Percentiles rank a stretch among this genome's conserved stretches.
These are phyloP conservation scores for Corella eumyota DNA, from an alignment of 23 tunicate species.

Conservation along the genomic window DNA sequence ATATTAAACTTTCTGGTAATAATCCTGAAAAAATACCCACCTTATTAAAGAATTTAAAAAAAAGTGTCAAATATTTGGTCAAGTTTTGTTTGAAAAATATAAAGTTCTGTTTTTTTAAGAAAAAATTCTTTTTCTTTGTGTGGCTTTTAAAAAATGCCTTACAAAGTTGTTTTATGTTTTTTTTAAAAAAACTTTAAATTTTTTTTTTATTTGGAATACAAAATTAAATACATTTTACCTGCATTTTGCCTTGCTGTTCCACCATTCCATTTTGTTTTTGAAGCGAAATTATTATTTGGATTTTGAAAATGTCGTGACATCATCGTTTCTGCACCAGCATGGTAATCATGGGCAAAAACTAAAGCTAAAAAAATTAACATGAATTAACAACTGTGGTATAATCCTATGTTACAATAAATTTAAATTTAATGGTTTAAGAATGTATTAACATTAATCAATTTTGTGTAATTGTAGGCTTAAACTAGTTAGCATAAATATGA, in stretches of 20 bases:
- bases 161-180: no score
- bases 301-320: conserved; percentile 85
- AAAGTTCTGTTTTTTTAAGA: no score
- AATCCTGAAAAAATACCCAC: conserved; percentile 45
- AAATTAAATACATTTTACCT: conserved; percentile 9
- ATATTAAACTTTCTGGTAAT: conserved; percentile 79
- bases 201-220: no score
- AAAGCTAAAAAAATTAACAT: conserved; percentile 31
- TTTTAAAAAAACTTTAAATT: no score
- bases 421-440: background rate
- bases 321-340: conserved; percentile 90
- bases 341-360: conserved; percentile 89
- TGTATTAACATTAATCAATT: no score
- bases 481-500: no score
- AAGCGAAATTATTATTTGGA: conserved; percentile 62
- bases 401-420: background rate
- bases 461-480: no score
- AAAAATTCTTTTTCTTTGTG: no score
- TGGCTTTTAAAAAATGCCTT: no score
- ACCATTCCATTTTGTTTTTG: conserved; percentile 81
- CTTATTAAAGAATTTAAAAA: no score
- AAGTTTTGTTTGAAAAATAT: background rate
- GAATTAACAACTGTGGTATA: no score
- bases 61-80: conserved; percentile 1
- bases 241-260: conserved; percentile 55